Percentiles rank a stretch among this genome's conserved stretches.
These are phyloP conservation scores for Leucoraja ocellata DNA, from an alignment of 2,797 vertebrate genomes.

Conservation along the genomic window DNA sequence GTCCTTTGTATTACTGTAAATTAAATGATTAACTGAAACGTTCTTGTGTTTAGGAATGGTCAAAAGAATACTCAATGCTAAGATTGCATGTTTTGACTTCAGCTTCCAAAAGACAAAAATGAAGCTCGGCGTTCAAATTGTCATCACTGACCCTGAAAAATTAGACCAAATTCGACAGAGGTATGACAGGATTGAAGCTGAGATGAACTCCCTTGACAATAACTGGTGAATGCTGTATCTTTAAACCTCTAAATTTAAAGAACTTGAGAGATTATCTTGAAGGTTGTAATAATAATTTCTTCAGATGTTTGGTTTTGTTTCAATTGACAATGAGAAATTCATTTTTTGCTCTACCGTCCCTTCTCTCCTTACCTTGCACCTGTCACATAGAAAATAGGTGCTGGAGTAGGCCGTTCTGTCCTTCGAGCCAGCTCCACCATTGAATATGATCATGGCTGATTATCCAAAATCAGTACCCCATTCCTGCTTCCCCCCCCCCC, in stretches of 20 bases:
- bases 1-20: neutral
- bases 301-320: neutral
- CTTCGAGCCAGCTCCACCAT: too few species aligned
- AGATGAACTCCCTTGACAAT: neutral
- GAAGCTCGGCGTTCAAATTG: slow-evolving; percentile 90
- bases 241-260: neutral
- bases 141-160: slow-evolving; percentile 90
- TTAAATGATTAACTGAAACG: neutral
- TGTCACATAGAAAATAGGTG: too few species aligned
- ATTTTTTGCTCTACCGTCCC: neutral
- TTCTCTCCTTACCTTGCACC: neutral
- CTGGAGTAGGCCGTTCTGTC: too few species aligned
- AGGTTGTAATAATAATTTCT: neutral
- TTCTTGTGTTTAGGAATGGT: slow-evolving; percentile 69
- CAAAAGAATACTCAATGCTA: slow-evolving; percentile 81
- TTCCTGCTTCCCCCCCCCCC: too few species aligned
- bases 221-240: neutral
- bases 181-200: slow-evolving; percentile 49
- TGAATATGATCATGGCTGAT: too few species aligned
- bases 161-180: slow-evolving; percentile 94
- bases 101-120: slow-evolving; percentile 97
- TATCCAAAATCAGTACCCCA: too few species aligned
- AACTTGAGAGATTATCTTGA: neutral
- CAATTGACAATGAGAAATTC: neutral
- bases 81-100: slow-evolving; percentile 94